Base-by-base conservation (phyloP, 1,140 invertebrate species). In the Drosophila equinoxialis region DNA sequence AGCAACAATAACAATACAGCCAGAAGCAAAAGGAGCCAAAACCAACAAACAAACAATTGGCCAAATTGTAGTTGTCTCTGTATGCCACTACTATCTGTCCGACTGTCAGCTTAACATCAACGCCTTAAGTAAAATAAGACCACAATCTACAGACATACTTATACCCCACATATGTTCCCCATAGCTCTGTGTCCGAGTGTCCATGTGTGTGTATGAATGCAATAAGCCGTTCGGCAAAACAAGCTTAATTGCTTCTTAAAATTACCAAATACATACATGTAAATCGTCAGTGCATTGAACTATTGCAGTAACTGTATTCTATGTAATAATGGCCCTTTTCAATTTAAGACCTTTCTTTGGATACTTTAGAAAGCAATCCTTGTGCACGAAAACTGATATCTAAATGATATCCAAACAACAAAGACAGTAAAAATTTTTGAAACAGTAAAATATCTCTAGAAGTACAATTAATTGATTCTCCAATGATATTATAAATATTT, bases 1-100 rank as follows among this genome's bases (percentile, higher is more conserved):
- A 26, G 30, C 7, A 60, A 20, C 48, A 65, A 73, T 48, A 61
- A 55, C 74, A 37, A 73, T 30, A 35, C 41, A 54, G 8, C 20
- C n/a, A 26, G 17, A 59, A 42, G 37, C 55, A 35, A 35, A 48
- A 58, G 20, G 17, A 14, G 39, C 33, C 54, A 35, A 39, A 39
- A 39, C 37, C 8, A 33, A 11, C 58, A 55, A 57, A 13, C 66
- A 59, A 59, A 64, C 45, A 77, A 75, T 61, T 72, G 68, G 35
- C 41, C 26, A 13, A 61, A 62, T n/a, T 62, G 59, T 61, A 48
- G 45, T 48, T 48, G 45, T 39, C 11, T 23, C 2, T 51, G 45
- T 23, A 8, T 23, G 1, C 30, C 30, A 30, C 30, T 30, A 23
- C 14, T 51, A 23, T 23, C 7, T 62, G 39, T 62, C 39, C 11